Base-by-base conservation (phyloP, 2,113 vertebrate species). In the Embiotoca jacksoni region DNA sequence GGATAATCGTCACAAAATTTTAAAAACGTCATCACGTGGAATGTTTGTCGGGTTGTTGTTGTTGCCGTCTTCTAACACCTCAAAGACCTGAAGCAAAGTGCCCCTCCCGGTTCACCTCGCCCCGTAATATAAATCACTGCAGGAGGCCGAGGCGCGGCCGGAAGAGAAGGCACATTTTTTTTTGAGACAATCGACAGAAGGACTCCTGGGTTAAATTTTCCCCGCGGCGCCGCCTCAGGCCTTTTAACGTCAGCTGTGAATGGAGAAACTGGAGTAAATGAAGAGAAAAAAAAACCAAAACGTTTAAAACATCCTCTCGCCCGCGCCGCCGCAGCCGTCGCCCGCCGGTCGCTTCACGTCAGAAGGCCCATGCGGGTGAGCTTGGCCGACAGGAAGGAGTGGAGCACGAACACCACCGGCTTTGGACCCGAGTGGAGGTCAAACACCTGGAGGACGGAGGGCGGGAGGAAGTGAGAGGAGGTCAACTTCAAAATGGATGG, bases 371-470 rank as follows among this genome's bases (percentile, higher is more conserved):
- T 95, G 15, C 98, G 96, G 32, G 97, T 97, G 87, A 99, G 97
- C 94, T 99, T 99, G 88, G 98, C 97, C 0, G 98, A 99, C 68
- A 99, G 95, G 94, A 99, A 99, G 3, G 98, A 98, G 93, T 99
- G 98, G 70, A 99, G 94, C 72, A 99, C 84, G 52, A 99, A 99
- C 50, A 99, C 98, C 52, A 98, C 93, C 0, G 98, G 98, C 92
- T 99, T 99, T 3, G 98, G 98, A 75, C 96, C 97, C 0, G 97
- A 97, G 85, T 96, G 97, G 82, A 99, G 95, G 90, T 99, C 97
- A 94, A 99, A 93, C 0, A 95, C 93, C 98, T 99, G 70, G 61
- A 59, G 72, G 50, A 33, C 60, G 30, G 16, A 70, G 14, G 64
- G 4, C 32, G 47, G 23, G 23, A 23, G 23, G 23, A 23, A 23